These are phyloP conservation scores for Athrips mouffetella DNA, from an alignment of 2,888 invertebrate genomes.

Conservation along the genomic window DNA sequence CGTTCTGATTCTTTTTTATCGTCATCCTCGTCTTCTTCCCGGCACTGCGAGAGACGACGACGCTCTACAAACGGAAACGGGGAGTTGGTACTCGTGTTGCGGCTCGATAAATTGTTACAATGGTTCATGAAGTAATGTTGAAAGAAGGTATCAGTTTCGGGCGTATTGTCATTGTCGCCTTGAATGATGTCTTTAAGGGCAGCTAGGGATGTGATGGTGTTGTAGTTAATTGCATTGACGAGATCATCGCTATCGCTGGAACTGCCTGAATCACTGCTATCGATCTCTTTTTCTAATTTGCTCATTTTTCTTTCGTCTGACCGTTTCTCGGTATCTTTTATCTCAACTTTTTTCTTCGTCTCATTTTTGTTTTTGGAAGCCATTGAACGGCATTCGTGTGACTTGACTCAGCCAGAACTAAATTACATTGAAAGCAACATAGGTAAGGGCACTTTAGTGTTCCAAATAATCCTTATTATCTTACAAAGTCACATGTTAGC, in stretches of 20 bases:
- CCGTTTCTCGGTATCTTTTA: constrained; percentile 31
- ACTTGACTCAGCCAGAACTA: constrained; percentile 33
- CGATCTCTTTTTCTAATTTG: constrained; percentile 38
- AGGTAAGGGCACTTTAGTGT: constrained; percentile 38
- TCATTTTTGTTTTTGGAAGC: constrained; percentile 68
- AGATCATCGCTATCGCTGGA: constrained; percentile 82
- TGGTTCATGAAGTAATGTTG: constrained; percentile 86
- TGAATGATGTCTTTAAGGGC: constrained; percentile 83
- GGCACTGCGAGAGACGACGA: constrained; percentile 87
- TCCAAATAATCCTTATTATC: constrained; percentile 30
- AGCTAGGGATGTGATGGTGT: constrained; percentile 82
- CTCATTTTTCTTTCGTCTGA: constrained; percentile 42
- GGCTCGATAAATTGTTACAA: constrained; percentile 83
- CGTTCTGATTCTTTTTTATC: constrained; percentile 56
- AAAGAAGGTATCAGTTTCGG: constrained; percentile 80
- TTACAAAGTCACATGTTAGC: constrained; percentile 62
- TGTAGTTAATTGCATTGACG: constrained; percentile 82
- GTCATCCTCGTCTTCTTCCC: constrained; percentile 91
- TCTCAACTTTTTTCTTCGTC: constrained; percentile 59
- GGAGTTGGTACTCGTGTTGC: constrained; percentile 60
- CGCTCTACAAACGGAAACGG: constrained; percentile 78
- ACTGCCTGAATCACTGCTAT: constrained; percentile 51
- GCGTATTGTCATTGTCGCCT: constrained; percentile 76
- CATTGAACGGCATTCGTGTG: constrained; percentile 63
- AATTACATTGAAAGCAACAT: constrained; percentile 34